Evolutionary conservation across 2,797 vertebrate genomes (phyloP).

Genomic region (Trachurus trachurus): DNA sequence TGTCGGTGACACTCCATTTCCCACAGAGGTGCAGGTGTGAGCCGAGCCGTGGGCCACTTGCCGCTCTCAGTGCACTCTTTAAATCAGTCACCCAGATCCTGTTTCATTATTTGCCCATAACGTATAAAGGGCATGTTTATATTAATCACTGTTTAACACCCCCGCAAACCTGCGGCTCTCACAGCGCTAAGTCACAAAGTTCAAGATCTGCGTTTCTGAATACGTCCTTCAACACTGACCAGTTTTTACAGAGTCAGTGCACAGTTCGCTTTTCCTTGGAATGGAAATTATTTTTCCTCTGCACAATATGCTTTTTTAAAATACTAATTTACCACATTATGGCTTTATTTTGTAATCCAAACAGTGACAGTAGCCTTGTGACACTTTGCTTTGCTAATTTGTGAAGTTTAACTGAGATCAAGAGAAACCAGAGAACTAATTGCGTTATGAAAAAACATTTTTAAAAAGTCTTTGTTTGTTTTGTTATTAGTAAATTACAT

Average conservation of each 20-base stretch:
- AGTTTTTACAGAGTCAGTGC: not conserved
- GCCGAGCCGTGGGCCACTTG: not conserved
- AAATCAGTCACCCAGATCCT: conserved; percentile 22
- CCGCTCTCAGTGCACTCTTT: not conserved
- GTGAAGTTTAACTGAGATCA: conserved; percentile 3
- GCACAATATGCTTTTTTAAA: not conserved
- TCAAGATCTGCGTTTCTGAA: too few relatives aligned
- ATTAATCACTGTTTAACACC: not conserved
- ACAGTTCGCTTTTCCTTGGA: not conserved
- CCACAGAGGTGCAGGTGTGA: conserved; percentile 14
- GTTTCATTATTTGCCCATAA: conserved; percentile 26
- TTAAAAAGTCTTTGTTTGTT: too few relatives aligned
- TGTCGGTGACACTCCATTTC: conserved; percentile 13
- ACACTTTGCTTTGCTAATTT: not conserved
- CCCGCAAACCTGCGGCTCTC: not conserved
- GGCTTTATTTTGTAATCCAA: not conserved
- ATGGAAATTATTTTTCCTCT: not conserved
- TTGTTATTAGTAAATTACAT: too few relatives aligned
- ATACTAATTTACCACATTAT: not conserved
- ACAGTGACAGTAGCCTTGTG: not conserved
- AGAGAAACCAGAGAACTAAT: not conserved
- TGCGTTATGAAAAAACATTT: not conserved
- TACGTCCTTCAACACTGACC: not conserved
- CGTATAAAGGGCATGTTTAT: conserved; percentile 3
- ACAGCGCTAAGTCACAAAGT: not conserved